Base-by-base conservation (phyloP, 1,140 invertebrate genomes). In the Drosophila obscura region DNA sequence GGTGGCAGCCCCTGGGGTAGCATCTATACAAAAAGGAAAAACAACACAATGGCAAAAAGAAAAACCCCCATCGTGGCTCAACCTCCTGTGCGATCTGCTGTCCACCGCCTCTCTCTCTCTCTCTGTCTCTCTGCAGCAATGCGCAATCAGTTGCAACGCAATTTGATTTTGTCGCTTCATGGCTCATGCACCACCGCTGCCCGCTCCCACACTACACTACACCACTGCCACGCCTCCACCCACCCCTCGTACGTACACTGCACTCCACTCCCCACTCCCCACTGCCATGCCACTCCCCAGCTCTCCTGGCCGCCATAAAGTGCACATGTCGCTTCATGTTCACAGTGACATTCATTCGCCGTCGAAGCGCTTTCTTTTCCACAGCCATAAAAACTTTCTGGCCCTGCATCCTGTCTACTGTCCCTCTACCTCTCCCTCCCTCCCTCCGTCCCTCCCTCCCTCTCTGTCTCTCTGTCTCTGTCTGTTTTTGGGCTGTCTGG, bases 271-370 rank as follows among this genome's bases (percentile, higher is more conserved):
- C 7, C 26, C 13, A 3, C 31, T 11, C 4, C 16, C 8, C 2
- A 13, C 0, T 7, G 5, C 8, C 28, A 15, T 64, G n/a, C 35
- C 44, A 56, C 48, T 49, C 68, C 57, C 50, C 49, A 68, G 56
- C 55, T 52, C 60, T 64, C 66, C 67, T 63, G 63, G 77, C 55
- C 65, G 66, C 80, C 85, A 90, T 90, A 90, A 90, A 90, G 81
- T 90, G 87, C 87, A 90, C 81, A 90, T 90, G 87, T 90, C 85
- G 87, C 80, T 77, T 76, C 75, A 77, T 90, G 87, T 90, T 90
- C 87, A 73, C 87, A 90, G 78, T 84, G 85, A 90, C 81, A 90
- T 90, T 90, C 85, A 90, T 90, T 85, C 85, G 81, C 78, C 79
- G 79, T 85, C 77, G 68, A 75, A 75, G 46, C 82, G 80, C 67